Evolutionary conservation across 2,888 invertebrate genomes (phyloP), one percentile per base, ranked within the genome.

Genomic region (Eupithecia subfuscata): DNA sequence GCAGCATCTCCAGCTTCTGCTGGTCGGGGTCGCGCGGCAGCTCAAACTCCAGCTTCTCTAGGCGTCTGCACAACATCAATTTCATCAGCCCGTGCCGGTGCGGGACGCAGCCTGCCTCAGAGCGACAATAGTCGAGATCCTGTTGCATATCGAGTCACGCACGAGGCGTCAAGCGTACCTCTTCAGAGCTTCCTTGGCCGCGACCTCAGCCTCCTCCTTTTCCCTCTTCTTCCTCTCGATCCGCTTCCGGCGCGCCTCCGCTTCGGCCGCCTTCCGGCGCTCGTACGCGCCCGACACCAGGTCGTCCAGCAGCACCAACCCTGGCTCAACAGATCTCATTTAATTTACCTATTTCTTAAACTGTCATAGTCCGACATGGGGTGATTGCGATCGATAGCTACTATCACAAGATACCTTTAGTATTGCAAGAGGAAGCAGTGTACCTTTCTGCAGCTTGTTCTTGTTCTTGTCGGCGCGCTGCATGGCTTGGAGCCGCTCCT

Each of bases 21-120:
- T 95, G 93, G 80, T 97, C 97, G 0, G 97, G 96, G 77, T 96
- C 95, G 14, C 95, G 92, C 0, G 97, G 96, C 65, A 95, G 81
- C 74, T 96, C 95, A 0, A 97, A 96, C 88, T 96, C 93, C 52
- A 95, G 84, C 76, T 88, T 93, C 45, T 90, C 92, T 75, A 95
- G 86, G 78, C 89, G 92, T 78, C 96, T 96, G 84, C 0, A 71
- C 64, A 60, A 67, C 22, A 56, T 52, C 56, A 56, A 22, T 3
- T 22, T 22, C n/a, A 40, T 65, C 40, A 76, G 75, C 67, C 64
- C 6, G 5, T 2, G n/a, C n/a, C n/a, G n/a, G n/a, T n/a, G n/a
- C n/a, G n/a, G n/a, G n/a, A n/a, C n/a, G n/a, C 43, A 43, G 43
- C 43, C 43, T 43, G 43, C 43, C 14, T 45, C 45, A 6, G 45